Conservation (phyloP, 2,888 invertebrate genomes). For the Drosophila nigritarsus region DNA sequence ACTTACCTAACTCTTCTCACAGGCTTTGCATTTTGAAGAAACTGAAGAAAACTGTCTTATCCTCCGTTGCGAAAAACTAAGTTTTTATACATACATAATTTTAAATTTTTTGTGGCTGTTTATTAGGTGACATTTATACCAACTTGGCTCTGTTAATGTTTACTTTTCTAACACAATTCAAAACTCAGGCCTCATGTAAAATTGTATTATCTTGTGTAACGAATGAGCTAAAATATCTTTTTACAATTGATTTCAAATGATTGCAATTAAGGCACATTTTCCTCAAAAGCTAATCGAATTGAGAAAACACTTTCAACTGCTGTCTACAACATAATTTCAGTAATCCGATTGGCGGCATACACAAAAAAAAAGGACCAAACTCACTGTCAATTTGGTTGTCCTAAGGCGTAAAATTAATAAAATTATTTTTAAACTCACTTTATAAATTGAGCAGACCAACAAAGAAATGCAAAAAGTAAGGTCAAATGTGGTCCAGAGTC, state of each 20-base stretch:
- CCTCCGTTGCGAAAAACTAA: not conserved
- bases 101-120: too few species aligned
- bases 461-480: not conserved
- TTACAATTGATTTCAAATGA: not conserved
- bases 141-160: too few species aligned
- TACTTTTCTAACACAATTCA: too few species aligned
- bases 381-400: conserved; percentile 50
- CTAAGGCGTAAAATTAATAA: conserved; percentile 52
- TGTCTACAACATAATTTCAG: not conserved
- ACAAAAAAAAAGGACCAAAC: conserved; percentile 14
- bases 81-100: too few species aligned
- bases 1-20: not conserved
- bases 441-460: conserved; percentile 34
- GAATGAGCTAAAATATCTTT: not conserved
- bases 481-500: conserved; percentile 37
- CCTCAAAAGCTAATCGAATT: conserved; percentile 7
- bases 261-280: not conserved
- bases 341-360: conserved; percentile 42
- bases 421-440: conserved; percentile 59
- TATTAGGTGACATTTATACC: too few species aligned
- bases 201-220: not conserved
- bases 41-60: not conserved
- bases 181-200: too few species aligned
- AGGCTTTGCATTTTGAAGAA: not conserved
- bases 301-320: conserved; percentile 7